These are phyloP conservation scores for Otolemur crassicaudatus DNA, from an alignment of 2,797 vertebrate species.

Conservation along the genomic window DNA sequence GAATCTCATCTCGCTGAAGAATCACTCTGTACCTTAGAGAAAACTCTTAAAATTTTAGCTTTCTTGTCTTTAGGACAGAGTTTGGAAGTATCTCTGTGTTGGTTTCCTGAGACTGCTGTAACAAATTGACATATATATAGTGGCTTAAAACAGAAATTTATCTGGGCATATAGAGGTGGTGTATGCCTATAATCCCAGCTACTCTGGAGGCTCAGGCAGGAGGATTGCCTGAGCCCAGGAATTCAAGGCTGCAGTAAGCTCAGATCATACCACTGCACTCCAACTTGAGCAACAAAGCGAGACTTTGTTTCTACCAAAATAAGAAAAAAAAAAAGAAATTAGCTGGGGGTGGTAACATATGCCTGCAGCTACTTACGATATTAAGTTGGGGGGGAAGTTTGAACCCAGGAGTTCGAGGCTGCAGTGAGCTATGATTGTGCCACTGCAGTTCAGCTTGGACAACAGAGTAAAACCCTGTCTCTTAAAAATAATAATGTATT, in stretches of 20 bases:
- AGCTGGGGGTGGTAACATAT: too few relatives aligned
- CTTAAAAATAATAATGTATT: not conserved
- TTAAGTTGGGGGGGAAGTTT: too few relatives aligned
- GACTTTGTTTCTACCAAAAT: too few relatives aligned
- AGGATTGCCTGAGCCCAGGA: not conserved
- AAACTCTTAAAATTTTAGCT: not conserved
- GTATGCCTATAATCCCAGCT: not conserved
- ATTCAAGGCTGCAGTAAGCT: not conserved
- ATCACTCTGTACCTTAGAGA: not conserved
- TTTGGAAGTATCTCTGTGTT: not conserved
- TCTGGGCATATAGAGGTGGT: not conserved
- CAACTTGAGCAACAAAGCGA: too few relatives aligned
- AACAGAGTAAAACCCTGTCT: not conserved
- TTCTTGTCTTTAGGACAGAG: not conserved
- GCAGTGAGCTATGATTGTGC: not conserved
- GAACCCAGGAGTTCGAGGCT: too few relatives aligned
- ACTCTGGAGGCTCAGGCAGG: not conserved
- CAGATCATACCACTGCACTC: not conserved
- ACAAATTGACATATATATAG: not conserved
- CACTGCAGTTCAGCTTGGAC: not conserved
- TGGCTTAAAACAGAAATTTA: not conserved
- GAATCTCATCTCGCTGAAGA: not conserved
- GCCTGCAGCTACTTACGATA: too few relatives aligned
- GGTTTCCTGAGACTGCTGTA: not conserved
- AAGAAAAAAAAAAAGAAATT: too few relatives aligned